Percentiles rank a stretch among this genome's conserved stretches.
Conservation (phyloP, 2,797 vertebrate genomes). For the Bradypodion ventrale region DNA sequence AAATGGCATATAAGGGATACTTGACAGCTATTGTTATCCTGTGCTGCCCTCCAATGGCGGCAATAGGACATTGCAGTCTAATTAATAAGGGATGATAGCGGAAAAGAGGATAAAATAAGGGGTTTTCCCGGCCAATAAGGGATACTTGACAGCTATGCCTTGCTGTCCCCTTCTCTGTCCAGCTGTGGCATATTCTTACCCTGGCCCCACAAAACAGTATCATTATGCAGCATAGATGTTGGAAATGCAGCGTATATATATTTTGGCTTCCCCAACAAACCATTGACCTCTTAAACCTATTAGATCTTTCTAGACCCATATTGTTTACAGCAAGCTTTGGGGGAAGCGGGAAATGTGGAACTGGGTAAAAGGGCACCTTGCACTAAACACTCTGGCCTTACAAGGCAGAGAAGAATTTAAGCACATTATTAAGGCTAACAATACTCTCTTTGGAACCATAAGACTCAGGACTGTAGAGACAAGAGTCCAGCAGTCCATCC, state of each 20-base stretch:
- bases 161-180: not conserved
- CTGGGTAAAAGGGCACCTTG: not conserved
- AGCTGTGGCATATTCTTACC: not conserved
- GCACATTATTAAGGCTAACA: not conserved
- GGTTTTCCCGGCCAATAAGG: too few species aligned
- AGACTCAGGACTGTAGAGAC: not conserved
- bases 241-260: too few species aligned
- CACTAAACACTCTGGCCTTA: not conserved
- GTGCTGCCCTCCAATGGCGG: too few species aligned
- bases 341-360: not conserved
- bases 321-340: not conserved
- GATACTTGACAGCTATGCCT: too few species aligned
- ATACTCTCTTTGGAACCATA: not conserved
- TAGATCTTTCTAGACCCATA: not conserved
- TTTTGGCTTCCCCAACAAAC: not conserved
- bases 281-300: not conserved
- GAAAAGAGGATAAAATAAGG: too few species aligned
- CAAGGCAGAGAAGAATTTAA: not conserved
- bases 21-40: too few species aligned
- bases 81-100: too few species aligned
- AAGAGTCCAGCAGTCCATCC: not conserved
- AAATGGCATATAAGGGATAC: too few species aligned
- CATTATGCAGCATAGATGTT: not conserved
- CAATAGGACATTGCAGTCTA: too few species aligned
- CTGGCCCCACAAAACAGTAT: not conserved